Percentiles rank a stretch among this genome's conserved stretches.
phyloP scores from a whole-genome alignment of 2,797 vertebrate genomes.

The Paramormyrops hopkinsi region DNA sequence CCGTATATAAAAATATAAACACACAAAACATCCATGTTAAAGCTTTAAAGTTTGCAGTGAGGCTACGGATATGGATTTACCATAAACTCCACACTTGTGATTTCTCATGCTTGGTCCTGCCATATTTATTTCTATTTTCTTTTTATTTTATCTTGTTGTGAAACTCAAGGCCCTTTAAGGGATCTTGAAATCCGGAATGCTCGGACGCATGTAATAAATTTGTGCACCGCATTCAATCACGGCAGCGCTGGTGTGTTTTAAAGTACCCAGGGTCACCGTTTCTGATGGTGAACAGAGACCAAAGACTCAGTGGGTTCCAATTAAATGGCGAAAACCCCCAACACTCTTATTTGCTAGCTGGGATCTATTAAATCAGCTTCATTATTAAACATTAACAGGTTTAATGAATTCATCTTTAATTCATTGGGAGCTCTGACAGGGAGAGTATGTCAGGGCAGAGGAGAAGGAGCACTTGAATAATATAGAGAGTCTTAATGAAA shows the following conservation, averaged over 20 bases:
- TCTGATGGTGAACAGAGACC: neutral
- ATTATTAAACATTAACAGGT: slow-evolving; percentile 13
- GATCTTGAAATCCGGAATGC: neutral
- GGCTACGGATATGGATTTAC: neutral
- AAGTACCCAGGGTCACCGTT: neutral
- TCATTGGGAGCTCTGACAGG: neutral
- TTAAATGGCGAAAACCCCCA: neutral
- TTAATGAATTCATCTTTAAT: slow-evolving; percentile 13
- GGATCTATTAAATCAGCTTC: slow-evolving; percentile 6
- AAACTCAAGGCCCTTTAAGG: neutral
- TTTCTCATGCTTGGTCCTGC: neutral
- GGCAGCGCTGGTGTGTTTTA: neutral
- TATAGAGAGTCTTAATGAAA: neutral
- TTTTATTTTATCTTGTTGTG: neutral
- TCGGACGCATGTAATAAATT: neutral
- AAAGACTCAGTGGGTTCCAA: neutral
- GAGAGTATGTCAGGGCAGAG: neutral
- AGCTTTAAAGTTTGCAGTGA: neutral
- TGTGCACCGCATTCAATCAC: neutral
- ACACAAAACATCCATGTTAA: neutral
- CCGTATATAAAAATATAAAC: neutral
- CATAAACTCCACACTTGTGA: neutral
- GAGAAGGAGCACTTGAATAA: neutral
- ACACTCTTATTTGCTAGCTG: neutral
- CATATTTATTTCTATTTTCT: neutral